These are phyloP conservation scores for Crocuta crocuta DNA, from an alignment of 2,113 vertebrate species.

Conservation along the genomic window DNA sequence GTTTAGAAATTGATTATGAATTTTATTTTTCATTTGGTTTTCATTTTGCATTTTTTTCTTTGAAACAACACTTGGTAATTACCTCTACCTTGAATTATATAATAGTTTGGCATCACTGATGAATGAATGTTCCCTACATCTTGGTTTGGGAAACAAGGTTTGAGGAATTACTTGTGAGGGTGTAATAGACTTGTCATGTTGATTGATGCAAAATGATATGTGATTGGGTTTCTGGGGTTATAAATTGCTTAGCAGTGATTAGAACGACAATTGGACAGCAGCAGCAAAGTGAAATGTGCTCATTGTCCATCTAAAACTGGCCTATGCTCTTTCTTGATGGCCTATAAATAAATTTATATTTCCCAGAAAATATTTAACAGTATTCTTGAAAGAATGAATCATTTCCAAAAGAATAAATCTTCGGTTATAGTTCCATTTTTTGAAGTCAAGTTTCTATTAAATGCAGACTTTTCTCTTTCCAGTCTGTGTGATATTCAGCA, in stretches of 20 bases:
- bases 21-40: background rate
- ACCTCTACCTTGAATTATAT: slow-evolving; percentile 41
- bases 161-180: slow-evolving; percentile 62
- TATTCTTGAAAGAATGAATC: background rate
- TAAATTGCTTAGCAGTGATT: slow-evolving; percentile 55
- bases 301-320: background rate
- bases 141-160: slow-evolving; percentile 55
- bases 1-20: background rate
- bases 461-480: background rate
- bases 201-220: slow-evolving; percentile 73
- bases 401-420: background rate
- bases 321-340: background rate
- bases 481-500: background rate
- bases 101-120: slow-evolving; percentile 47
- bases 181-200: slow-evolving; percentile 71
- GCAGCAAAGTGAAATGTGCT: background rate
- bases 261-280: slow-evolving; percentile 3
- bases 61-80: slow-evolving; percentile 4
- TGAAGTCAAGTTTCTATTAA: background rate
- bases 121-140: slow-evolving; percentile 45
- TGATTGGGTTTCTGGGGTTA: slow-evolving; percentile 72
- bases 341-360: background rate
- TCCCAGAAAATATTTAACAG: background rate
- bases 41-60: background rate
- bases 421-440: background rate